Evolutionary conservation across 2,888 invertebrate genomes (phyloP), one percentile per base, ranked within the genome.

Genomic region (Merodon equestris): DNA sequence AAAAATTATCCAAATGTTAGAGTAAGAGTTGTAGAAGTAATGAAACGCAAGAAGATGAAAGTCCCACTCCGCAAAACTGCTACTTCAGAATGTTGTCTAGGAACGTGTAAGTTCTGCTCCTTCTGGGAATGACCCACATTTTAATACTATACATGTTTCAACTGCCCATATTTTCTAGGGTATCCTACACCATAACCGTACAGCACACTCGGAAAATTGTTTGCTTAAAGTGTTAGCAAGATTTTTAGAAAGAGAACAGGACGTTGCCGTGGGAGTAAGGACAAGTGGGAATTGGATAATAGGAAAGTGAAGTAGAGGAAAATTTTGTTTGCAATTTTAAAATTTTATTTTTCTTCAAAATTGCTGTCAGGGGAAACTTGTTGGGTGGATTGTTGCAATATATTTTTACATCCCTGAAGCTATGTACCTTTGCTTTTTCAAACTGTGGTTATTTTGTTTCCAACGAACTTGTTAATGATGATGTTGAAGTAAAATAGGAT

Each of bases 1-100:
- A 72, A 72, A 77, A 67, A 72, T 77, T 72, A 77, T 73, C 72
- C 61, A 56, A 77, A 72, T 73, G 66, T 53, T 40, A 47, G 60
- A 60, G 67, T 73, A 77, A 77, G 67, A 72, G 77, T 72, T 77
- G 72, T 77, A 56, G 51, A 61, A 57, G 72, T 73, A 72, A 77
- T 73, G 73, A 73, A 77, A 66, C 36, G 50, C 66, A 77, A 72
- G 64, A 66, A 72, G 72, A 72, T 53, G 61, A 57, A 77, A 72
- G 60, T 53, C 51, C 60, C 57, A n/a, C n/a, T n/a, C n/a, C n/a
- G n/a, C n/a, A n/a, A n/a, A n/a, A 38, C 34, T 61, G 50, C 38
- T 17, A 45, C 53, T n/a, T 9, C 12, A 17, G 19, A 27, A 19
- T 60, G 12, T 17, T 12, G 7, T 36, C 34, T 61, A 9, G 38